These are phyloP conservation scores for Latrodectus geometricus DNA, from an alignment of 1,140 invertebrate species.

Conservation along the genomic window DNA sequence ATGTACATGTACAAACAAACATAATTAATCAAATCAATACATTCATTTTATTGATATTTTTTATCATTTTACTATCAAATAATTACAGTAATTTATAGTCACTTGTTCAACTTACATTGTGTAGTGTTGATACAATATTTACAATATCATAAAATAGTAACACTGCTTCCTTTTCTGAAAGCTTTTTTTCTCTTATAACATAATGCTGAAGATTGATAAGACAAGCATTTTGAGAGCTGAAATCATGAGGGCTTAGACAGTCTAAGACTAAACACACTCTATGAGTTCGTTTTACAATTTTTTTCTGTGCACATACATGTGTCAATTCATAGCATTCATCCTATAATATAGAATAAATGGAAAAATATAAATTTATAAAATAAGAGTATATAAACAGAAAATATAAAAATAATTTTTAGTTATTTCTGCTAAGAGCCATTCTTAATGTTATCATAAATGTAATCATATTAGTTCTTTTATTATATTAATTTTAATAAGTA, in stretches of 20 bases:
- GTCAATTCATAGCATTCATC: constrained; percentile 77
- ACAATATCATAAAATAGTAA: constrained; percentile 84
- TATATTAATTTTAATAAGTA: not conserved
- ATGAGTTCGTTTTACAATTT: constrained; percentile 75
- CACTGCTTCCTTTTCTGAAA: constrained; percentile 81
- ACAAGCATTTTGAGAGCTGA: constrained; percentile 77
- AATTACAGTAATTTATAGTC: too few relatives aligned
- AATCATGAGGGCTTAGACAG: constrained; percentile 81
- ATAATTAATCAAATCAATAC: too few relatives aligned
- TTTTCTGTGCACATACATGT: constrained; percentile 70
- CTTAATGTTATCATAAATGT: too few relatives aligned
- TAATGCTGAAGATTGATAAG: constrained; percentile 85
- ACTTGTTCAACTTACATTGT: constrained; percentile 73
- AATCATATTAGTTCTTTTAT: not conserved
- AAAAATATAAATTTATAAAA: not conserved
- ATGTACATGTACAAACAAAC: too few relatives aligned
- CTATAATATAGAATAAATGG: constrained; percentile 69
- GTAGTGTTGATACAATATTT: constrained; percentile 79
- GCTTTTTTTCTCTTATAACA: constrained; percentile 84
- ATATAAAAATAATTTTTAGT: not conserved
- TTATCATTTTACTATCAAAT: too few relatives aligned
- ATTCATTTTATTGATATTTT: too few relatives aligned
- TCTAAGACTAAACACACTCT: constrained; percentile 82
- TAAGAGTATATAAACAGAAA: not conserved
- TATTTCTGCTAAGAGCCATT: not conserved